A percentile compares a stretch with the other conserved stretches of the same genome.
phyloP scores from a whole-genome alignment of 2,888 invertebrate genomes.

The Nemotelus nigrinus region DNA sequence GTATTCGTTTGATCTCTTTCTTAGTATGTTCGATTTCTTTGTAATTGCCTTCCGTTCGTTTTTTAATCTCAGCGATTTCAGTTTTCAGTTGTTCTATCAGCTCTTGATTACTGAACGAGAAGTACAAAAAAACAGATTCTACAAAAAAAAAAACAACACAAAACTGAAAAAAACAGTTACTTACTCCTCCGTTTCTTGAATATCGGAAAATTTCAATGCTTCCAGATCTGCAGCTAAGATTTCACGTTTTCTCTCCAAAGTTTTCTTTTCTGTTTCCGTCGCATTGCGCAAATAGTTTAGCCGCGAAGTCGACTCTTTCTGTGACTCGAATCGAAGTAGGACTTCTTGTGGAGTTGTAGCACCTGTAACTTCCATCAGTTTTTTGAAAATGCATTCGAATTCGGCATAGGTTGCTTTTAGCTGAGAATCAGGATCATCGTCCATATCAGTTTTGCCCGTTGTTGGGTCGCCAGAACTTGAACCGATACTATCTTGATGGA shows the following conservation, averaged over 20 bases:
- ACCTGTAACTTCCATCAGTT: conserved; percentile 80
- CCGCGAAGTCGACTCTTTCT: conserved; percentile 77
- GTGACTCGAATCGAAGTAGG: conserved; percentile 76
- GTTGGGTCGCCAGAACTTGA: conserved; percentile 66
- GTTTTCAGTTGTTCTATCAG: conserved; percentile 73
- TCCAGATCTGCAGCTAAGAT: conserved; percentile 75
- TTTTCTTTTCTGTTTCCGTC: conserved; percentile 79
- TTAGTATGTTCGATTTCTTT: conserved; percentile 61
- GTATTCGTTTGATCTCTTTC: conserved; percentile 60
- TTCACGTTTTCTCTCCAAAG: conserved; percentile 74
- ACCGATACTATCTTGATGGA: conserved; percentile 70
- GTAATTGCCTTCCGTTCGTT: conserved; percentile 61
- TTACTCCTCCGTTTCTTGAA: conserved; percentile 83
- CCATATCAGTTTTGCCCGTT: conserved; percentile 62
- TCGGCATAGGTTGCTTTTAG: conserved; percentile 59
- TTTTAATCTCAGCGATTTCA: conserved; percentile 68
- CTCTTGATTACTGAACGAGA: conserved; percentile 72
- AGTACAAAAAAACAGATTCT: background rate
- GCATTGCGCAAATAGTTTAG: conserved; percentile 75
- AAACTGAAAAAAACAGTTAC: conserved; percentile 54
- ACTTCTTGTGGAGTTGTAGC: conserved; percentile 81
- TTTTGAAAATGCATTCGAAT: conserved; percentile 76
- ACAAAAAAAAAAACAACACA: background rate
- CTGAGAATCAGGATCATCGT: conserved; percentile 60
- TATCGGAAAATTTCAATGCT: conserved; percentile 80